phyloP scores from a whole-genome alignment of 2,888 invertebrate species.

The Julus scanicus region DNA sequence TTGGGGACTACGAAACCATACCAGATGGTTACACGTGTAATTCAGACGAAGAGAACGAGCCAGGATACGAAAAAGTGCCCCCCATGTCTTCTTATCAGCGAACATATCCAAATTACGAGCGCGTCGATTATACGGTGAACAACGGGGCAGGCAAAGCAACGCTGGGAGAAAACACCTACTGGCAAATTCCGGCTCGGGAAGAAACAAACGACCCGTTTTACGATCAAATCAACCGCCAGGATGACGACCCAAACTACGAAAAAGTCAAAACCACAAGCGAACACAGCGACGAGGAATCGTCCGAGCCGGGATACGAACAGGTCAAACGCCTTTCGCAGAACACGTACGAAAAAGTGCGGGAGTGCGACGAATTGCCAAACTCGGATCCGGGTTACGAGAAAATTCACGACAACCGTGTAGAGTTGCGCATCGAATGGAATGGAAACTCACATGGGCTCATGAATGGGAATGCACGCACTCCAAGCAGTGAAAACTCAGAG shows the following conservation, averaged over 20 bases:
- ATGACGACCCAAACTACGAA: slow-evolving; percentile 46
- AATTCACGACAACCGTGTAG: slow-evolving; percentile 1
- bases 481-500: not conserved
- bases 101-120: slow-evolving; percentile 38
- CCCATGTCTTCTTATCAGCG: not conserved
- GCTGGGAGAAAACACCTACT: not conserved
- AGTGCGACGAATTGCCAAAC: not conserved
- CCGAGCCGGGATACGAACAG: slow-evolving; percentile 30
- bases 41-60: not conserved
- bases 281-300: slow-evolving; percentile 38
- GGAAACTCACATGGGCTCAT: not conserved
- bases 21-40: not conserved
- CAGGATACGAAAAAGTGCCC: slow-evolving; percentile 38
- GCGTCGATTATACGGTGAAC: not conserved
- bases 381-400: slow-evolving; percentile 1
- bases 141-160: not conserved
- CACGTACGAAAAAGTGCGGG: slow-evolving; percentile 5
- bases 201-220: slow-evolving; percentile 44
- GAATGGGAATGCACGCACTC: not conserved
- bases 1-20: slow-evolving; percentile 37
- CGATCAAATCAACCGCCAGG: not conserved
- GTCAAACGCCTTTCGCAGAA: not conserved
- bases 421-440: not conserved
- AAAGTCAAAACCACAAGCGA: slow-evolving; percentile 43
- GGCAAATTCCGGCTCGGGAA: slow-evolving; percentile 23